A percentile compares a stretch with the other conserved stretches of the same genome.
phyloP scores from a whole-genome alignment of 2,888 invertebrate species.

The Scaeva pyrastri region DNA sequence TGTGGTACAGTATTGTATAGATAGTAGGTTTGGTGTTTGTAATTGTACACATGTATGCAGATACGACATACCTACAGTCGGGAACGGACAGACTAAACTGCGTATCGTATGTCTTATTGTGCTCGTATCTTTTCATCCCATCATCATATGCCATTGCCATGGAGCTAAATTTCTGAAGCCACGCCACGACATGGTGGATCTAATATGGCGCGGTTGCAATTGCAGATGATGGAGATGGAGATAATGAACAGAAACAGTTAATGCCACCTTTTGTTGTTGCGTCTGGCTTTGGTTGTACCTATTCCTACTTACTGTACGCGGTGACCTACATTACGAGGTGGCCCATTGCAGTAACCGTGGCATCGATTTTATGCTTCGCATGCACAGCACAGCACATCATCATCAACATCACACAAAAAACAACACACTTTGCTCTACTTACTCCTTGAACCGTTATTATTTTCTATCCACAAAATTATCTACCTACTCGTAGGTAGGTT shows the following conservation, averaged over 20 bases:
- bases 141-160: constrained; percentile 22
- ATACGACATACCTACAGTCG: neutral
- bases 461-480: constrained; percentile 15
- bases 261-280: constrained; percentile 57
- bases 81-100: constrained; percentile 23
- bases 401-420: constrained; percentile 17
- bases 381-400: constrained; percentile 25
- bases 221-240: constrained; percentile 35
- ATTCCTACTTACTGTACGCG: constrained; percentile 49
- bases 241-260: constrained; percentile 54
- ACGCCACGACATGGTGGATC: constrained; percentile 35
- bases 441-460: constrained; percentile 61
- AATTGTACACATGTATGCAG: too few relatives aligned
- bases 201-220: constrained; percentile 48
- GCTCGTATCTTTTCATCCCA: constrained; percentile 37
- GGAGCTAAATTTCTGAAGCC: constrained; percentile 19
- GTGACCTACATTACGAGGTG: constrained; percentile 67
- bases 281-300: constrained; percentile 41
- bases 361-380: constrained; percentile 69
- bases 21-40: neutral
- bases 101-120: neutral
- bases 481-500: neutral
- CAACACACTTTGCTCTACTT: constrained; percentile 57
- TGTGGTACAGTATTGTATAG: neutral
- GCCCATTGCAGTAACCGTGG: constrained; percentile 59